Evolutionary conservation across 92 coral and sea anemone species (phyloP).

Genomic region (Parazoanthus darwini): DNA sequence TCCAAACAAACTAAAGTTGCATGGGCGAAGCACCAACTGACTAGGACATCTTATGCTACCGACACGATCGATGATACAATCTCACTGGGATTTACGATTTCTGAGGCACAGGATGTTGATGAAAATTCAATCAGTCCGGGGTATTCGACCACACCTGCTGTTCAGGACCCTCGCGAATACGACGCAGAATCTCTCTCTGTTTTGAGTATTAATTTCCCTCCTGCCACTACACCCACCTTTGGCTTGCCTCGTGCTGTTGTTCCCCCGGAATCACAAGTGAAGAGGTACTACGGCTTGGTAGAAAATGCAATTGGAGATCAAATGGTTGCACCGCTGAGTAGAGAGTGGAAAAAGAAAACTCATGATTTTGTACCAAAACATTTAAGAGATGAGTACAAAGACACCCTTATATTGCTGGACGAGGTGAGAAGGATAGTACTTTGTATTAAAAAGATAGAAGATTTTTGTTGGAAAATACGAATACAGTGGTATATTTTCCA

Average conservation of each 20-base stretch:
- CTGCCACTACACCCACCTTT: constrained; percentile 86
- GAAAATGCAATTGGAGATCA: constrained; percentile 69
- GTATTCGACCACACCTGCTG: background rate
- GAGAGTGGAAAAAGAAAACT: constrained; percentile 80
- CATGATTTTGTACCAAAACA: constrained; percentile 73
- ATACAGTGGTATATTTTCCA: no score
- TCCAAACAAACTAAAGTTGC: constrained; percentile 66
- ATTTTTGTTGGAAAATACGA: no score
- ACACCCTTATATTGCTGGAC: constrained; percentile 69
- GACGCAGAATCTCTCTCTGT: constrained; percentile 82
- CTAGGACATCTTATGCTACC: constrained; percentile 14
- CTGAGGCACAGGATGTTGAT: constrained; percentile 35
- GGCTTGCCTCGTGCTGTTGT: constrained; percentile 84
- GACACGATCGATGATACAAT: constrained; percentile 51
- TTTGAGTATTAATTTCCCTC: constrained; percentile 75
- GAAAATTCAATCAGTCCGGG: constrained; percentile 27
- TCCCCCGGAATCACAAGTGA: constrained; percentile 74
- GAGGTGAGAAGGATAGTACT: constrained; percentile 47
- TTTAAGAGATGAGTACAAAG: constrained; percentile 59
- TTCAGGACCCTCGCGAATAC: constrained; percentile 57
- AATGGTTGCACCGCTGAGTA: constrained; percentile 88
- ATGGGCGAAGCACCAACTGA: constrained; percentile 55
- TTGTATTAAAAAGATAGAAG: background rate
- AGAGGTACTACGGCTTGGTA: constrained; percentile 75
- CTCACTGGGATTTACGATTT: constrained; percentile 50